Percentiles rank a stretch among this genome's conserved stretches.
phyloP scores from a whole-genome alignment of 2,888 invertebrate genomes.

The Harmothoe impar region DNA sequence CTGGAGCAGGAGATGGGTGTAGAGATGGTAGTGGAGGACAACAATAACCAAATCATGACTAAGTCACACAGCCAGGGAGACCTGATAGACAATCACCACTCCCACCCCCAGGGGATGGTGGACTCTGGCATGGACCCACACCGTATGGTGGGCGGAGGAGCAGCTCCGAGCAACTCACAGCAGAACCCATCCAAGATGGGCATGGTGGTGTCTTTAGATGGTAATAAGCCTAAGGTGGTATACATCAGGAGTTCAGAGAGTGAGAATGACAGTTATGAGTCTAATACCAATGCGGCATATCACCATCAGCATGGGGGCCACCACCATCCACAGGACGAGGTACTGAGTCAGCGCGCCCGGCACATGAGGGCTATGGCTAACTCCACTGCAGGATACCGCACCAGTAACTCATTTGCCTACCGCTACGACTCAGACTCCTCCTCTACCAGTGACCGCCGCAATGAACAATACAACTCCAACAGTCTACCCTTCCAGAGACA shows the following conservation, averaged over 20 bases:
- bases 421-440: constrained; percentile 64
- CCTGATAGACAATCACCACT: constrained; percentile 37
- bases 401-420: constrained; percentile 28
- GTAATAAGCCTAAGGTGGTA: constrained; percentile 40
- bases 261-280: constrained; percentile 65
- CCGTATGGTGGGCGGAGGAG: not conserved
- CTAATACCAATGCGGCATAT: constrained; percentile 50
- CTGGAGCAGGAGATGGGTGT: constrained; percentile 34
- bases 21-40: constrained; percentile 4
- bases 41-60: constrained; percentile 20
- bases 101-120: not conserved
- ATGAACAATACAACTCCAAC: constrained; percentile 9
- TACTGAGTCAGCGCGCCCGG: not conserved
- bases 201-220: constrained; percentile 35
- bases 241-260: constrained; percentile 60
- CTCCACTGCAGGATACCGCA: not conserved
- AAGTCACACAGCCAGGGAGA: constrained; percentile 64
- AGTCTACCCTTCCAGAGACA: constrained; percentile 45
- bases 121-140: not conserved
- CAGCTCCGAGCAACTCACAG: not conserved
- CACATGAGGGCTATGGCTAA: constrained; percentile 31
- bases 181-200: constrained; percentile 44
- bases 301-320: constrained; percentile 2
- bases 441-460: constrained; percentile 41
- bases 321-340: constrained; percentile 38